These are phyloP conservation scores for Leptopterna dolabrata DNA, from an alignment of 2,888 invertebrate genomes.

Conservation along the genomic window DNA sequence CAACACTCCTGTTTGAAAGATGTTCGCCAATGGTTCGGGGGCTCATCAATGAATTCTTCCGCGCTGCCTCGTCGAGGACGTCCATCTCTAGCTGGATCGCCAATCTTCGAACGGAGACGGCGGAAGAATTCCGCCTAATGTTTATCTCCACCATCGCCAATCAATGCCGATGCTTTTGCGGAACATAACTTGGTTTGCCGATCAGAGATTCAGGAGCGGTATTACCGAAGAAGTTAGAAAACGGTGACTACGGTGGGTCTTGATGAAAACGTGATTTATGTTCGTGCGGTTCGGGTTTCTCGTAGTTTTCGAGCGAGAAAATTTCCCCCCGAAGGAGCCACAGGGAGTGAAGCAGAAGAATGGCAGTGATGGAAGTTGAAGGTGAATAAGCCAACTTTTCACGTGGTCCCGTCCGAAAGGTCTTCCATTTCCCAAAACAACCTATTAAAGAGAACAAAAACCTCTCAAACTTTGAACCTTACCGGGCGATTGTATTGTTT, in stretches of 20 bases:
- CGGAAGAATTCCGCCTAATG: no score
- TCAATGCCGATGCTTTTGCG: background rate
- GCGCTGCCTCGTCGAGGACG: no score
- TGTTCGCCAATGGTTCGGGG: no score
- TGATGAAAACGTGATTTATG: constrained; percentile 31
- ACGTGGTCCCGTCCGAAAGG: constrained; percentile 3
- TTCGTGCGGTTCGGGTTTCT: background rate
- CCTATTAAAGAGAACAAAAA: constrained; percentile 47
- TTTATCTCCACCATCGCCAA: no score
- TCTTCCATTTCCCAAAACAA: constrained; percentile 33
- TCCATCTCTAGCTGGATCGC: no score
- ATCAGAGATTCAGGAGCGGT: background rate
- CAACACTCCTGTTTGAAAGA: no score
- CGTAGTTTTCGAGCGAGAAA: background rate
- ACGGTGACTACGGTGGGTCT: background rate
- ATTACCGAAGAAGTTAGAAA: background rate
- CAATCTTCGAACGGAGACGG: no score
- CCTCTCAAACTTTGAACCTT: constrained; percentile 38
- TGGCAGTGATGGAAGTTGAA: constrained; percentile 29
- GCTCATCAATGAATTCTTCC: no score
- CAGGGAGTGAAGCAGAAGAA: background rate
- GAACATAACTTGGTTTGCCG: constrained; percentile 12
- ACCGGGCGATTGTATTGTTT: constrained; percentile 40
- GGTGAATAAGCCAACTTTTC: constrained; percentile 40
- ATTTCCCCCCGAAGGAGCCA: background rate